Evolutionary conservation across 2,113 vertebrate species (phyloP), one percentile per base, ranked within the genome.

Genomic region (Guaruba guarouba): DNA sequence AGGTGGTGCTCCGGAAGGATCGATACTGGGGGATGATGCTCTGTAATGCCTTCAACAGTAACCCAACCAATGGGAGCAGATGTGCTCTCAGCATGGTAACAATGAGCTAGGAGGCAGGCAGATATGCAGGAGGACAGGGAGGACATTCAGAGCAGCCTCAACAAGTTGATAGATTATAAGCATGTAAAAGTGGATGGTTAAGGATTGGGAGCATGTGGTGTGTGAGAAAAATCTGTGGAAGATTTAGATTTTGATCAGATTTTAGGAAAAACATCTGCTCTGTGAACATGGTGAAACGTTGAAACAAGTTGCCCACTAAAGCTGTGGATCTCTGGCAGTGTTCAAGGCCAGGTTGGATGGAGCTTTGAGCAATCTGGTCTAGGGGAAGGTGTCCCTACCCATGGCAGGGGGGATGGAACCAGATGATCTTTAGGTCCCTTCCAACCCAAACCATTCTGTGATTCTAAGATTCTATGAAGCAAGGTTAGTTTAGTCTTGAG

Each of bases 11-110:
- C 49, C 28, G 5, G 3, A 4, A 48, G n/a, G 6, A 51, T 39
- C 0, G 0, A 9, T 61, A 11, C 19, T 33, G n/a, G n/a, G n/a
- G 33, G 13, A 49, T 61, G 23, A 10, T 39, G 14, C 43, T 68
- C 15, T 3, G 0, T 11, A 7, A 19, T 6, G 4, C 41, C 69
- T 67, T 51, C 19, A 3, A 43, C 75, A 44, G 61, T 44, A 49
- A 62, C 55, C 48, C 84, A 51, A 13, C 16, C 1, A 2, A 55
- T 35, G 44, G 18, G 18, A 84, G 4, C 17, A 4, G 9, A 54
- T 41, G 52, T 2, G 6, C 37, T 39, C 3, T 61, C 19, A 73
- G 48, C 20, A 61, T 48, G 24, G 11, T 51, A 27, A 31, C 25
- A 18, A 23, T 28, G 46, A 64, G 43, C 33, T 43, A 46, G 19